Evolutionary conservation across 2,113 vertebrate species (phyloP).

Genomic region (Stictonetta naevosa): DNA sequence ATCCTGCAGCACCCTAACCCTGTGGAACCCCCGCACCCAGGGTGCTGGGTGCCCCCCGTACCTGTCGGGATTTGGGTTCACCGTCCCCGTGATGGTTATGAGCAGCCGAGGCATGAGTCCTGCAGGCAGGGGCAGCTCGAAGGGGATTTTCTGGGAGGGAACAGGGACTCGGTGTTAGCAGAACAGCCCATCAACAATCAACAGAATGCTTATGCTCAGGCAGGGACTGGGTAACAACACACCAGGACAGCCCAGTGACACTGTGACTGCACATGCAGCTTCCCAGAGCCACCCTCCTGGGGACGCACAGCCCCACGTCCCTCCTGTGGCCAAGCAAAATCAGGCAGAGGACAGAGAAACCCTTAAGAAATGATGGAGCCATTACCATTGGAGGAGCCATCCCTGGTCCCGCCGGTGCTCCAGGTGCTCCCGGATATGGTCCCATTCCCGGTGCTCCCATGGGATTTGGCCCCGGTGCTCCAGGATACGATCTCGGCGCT

Average conservation of each 20-base stretch:
- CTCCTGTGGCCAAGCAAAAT: accelerated
- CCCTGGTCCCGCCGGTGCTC: not conserved
- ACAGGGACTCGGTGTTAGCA: not conserved
- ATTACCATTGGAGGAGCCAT: not conserved
- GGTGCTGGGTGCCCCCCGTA: not conserved
- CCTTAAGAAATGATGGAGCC: not conserved
- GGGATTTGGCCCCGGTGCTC: accelerated
- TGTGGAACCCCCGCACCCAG: accelerated
- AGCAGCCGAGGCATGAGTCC: conserved; percentile 71
- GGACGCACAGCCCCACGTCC: not conserved
- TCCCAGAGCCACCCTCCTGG: too few species aligned
- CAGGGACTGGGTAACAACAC: not conserved
- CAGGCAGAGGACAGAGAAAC: not conserved
- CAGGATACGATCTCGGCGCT: not conserved
- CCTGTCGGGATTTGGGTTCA: conserved; percentile 68
- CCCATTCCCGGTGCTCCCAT: not conserved
- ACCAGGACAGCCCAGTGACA: accelerated
- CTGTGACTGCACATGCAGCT: not conserved
- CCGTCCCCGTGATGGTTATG: conserved; percentile 66
- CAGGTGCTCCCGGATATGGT: not conserved
- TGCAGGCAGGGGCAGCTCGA: conserved; percentile 59
- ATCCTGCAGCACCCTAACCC: not conserved
- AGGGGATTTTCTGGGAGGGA: conserved; percentile 70
- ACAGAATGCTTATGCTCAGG: accelerated
- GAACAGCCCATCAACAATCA: accelerated